These are phyloP conservation scores for Schizopygopsis malacanthus DNA, from an alignment of 2,797 vertebrate genomes.

Conservation along the genomic window DNA sequence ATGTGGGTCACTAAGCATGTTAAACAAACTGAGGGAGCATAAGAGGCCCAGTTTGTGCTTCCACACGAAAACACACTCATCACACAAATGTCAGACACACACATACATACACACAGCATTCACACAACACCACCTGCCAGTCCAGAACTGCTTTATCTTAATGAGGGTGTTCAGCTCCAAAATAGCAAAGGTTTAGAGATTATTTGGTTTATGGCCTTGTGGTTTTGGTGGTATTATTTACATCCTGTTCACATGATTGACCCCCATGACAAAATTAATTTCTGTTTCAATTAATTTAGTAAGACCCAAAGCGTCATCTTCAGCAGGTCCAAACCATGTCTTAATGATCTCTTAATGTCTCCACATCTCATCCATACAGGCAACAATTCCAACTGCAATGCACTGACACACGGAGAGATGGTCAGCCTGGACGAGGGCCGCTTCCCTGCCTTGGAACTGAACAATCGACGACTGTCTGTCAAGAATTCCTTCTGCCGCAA, in stretches of 20 bases:
- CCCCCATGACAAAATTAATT: neutral
- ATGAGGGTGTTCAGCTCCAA: neutral
- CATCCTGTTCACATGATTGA: neutral
- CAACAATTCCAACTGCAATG: conserved; percentile 88
- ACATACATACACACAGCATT: conserved; percentile 1
- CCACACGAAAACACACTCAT: neutral
- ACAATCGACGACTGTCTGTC: conserved; percentile 93
- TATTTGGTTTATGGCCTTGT: neutral
- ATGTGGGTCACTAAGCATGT: conserved; percentile 37
- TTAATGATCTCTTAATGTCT: conserved; percentile 62
- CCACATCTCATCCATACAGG: conserved; percentile 76
- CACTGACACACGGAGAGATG: conserved; percentile 93
- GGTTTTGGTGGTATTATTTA: neutral
- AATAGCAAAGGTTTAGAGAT: neutral
- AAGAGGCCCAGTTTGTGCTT: conserved; percentile 14
- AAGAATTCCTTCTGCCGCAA: conserved; percentile 98
- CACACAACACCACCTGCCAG: neutral
- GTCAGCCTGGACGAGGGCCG: conserved; percentile 94
- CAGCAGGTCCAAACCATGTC: neutral
- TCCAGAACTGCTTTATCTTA: neutral
- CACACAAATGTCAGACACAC: neutral
- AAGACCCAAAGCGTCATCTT: neutral
- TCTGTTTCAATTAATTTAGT: neutral
- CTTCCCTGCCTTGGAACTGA: conserved; percentile 94
- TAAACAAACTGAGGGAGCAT: conserved; percentile 26